phyloP scores from a whole-genome alignment of 2,113 vertebrate species.

The Heteronetta atricapilla region DNA sequence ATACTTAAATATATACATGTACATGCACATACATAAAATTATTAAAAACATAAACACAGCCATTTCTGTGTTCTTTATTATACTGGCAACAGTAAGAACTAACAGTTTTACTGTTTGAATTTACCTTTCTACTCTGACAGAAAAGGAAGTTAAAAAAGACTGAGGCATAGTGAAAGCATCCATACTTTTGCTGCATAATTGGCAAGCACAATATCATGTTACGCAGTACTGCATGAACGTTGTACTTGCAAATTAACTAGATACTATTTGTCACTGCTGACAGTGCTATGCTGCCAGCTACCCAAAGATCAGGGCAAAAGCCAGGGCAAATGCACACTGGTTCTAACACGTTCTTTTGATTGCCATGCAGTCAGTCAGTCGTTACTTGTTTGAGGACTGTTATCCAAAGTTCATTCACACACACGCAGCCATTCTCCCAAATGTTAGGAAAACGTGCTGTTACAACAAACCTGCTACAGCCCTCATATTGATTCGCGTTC shows the following conservation, averaged over 20 bases:
- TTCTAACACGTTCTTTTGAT: not conserved
- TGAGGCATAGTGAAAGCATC: not conserved
- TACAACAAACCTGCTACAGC: not conserved
- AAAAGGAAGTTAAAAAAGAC: not conserved
- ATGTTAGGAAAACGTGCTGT: not conserved
- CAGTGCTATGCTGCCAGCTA: not conserved
- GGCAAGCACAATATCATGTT: not conserved
- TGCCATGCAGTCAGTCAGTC: not conserved
- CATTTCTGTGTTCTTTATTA: not conserved
- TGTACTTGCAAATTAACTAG: slow-evolving; percentile 28
- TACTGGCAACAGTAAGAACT: not conserved
- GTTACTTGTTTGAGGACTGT: not conserved
- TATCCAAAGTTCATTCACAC: slow-evolving; percentile 17
- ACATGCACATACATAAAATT: not conserved
- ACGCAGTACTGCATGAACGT: not conserved
- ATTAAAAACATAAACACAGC: not conserved
- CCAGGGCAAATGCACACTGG: not conserved
- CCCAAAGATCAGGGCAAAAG: slow-evolving; percentile 16
- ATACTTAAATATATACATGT: not conserved
- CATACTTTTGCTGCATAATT: not conserved
- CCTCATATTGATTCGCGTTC: slow-evolving; percentile 31
- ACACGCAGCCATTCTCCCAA: not conserved
- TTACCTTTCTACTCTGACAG: not conserved
- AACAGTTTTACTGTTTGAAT: not conserved
- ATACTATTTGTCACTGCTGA: slow-evolving; percentile 8